Conservation (phyloP, 2,888 invertebrate species). For the Agrotis clavis region DNA sequence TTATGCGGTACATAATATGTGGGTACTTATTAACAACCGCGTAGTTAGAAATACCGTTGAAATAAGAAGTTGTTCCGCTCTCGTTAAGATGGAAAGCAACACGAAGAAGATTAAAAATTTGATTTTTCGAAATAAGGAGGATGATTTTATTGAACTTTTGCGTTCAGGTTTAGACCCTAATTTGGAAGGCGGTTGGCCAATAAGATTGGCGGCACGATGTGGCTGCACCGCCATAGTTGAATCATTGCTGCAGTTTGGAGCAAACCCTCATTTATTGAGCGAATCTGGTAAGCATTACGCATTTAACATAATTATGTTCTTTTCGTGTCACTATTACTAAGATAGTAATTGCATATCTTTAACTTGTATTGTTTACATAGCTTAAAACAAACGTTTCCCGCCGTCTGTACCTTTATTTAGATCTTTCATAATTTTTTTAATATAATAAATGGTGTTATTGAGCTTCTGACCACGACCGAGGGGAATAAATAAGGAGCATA, state of each 20-base stretch:
- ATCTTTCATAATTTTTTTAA: too few relatives aligned
- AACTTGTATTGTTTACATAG: too few relatives aligned
- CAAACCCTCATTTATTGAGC: slow-evolving; percentile 84
- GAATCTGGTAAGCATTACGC: slow-evolving; percentile 82
- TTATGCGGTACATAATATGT: not conserved
- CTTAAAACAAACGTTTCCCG: too few relatives aligned
- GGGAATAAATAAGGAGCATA: too few relatives aligned
- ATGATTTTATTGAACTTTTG: slow-evolving; percentile 76
- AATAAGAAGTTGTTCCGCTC: not conserved
- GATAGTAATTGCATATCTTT: too few relatives aligned
- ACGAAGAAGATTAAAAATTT: slow-evolving; percentile 73
- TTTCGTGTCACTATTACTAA: not conserved
- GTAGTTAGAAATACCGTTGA: not conserved
- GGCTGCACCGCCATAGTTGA: slow-evolving; percentile 80
- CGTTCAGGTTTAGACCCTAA: slow-evolving; percentile 83
- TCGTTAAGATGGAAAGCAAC: slow-evolving; percentile 72
- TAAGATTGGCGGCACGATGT: slow-evolving; percentile 84
- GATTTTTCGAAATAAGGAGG: slow-evolving; percentile 77
- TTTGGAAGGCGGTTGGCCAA: slow-evolving; percentile 85
- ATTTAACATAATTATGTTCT: not conserved
- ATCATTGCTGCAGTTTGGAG: slow-evolving; percentile 81
- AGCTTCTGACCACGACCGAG: too few relatives aligned
- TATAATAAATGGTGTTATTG: too few relatives aligned
- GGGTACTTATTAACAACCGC: slow-evolving; percentile 24
- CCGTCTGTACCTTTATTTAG: too few relatives aligned